phyloP scores from a whole-genome alignment of 2,888 invertebrate genomes.

The Scaptomyza tumidula region DNA sequence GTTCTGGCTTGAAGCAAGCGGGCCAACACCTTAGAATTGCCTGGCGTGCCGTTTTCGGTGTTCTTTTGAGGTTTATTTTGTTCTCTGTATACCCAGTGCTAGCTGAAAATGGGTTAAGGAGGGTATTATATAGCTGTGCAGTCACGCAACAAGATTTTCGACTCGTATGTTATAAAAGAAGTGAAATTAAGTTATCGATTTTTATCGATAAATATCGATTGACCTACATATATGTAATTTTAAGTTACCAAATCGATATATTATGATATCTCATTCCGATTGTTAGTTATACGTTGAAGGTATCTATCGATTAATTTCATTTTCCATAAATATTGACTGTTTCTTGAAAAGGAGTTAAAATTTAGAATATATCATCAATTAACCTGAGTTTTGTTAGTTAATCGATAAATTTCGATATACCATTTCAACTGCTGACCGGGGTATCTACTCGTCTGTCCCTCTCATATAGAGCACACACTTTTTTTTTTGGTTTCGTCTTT shows the following conservation, averaged over 20 bases:
- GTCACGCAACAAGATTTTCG: too few species aligned
- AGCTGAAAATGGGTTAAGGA: not conserved
- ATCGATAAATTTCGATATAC: not conserved
- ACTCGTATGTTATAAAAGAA: not conserved
- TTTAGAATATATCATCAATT: not conserved
- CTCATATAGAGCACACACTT: slow-evolving; percentile 5
- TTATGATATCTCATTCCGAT: too few species aligned
- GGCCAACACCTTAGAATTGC: slow-evolving; percentile 70
- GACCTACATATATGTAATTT: too few species aligned
- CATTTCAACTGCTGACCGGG: not conserved
- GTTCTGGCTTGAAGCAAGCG: slow-evolving; percentile 42
- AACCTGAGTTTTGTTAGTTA: not conserved
- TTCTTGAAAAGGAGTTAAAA: not conserved
- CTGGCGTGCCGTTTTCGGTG: slow-evolving; percentile 66
- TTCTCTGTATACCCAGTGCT: not conserved
- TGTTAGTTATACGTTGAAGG: too few species aligned
- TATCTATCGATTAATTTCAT: too few species aligned
- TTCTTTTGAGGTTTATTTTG: slow-evolving; percentile 35
- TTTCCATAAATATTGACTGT: not conserved
- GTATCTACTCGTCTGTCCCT: not conserved
- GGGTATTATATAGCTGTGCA: not conserved
- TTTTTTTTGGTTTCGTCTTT: slow-evolving; percentile 19
- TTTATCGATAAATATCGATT: not conserved
- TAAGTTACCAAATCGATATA: too few species aligned
- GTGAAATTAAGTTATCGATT: not conserved